Base-by-base conservation (phyloP, 37 sponge, comb jelly and placozoan genomes). In the Petrosia ficiformis region DNA sequence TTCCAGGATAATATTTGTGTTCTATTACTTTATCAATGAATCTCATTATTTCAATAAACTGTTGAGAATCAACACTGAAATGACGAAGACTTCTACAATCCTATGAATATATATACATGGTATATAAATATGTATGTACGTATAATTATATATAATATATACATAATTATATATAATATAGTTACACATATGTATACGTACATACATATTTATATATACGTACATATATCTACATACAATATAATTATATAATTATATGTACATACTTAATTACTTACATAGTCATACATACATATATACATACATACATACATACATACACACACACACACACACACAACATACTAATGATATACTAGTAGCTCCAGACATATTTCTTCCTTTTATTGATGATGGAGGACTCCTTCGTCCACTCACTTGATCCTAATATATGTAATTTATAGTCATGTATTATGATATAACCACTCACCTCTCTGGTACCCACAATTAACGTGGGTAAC, bases 21-120 rank as follows among this genome's bases (percentile, higher is more conserved):
- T 61, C 63, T 5, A 61, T 22, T 43, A 95, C 96, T 79, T 95
- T 95, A 69, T 95, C 96, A 78, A 95, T 92, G 84, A 92, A 95
- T 37, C 77, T 82, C 57, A 91, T 88, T 21, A 92, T 44, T 38
- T 92, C 68, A 11, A 81, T 70, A 38, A 29, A 68, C 52, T 89
- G 61, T 0, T 68, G 76, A 5, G 93, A 84, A 14, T 75, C 89
- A 4, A 86, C 31, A 26, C 77, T 21, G 44, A 95, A 95, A 52
- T 88, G 83, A 32, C 57, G 70, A 5, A 39, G 11, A 39, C 88
- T 36, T 11, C 66, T 88, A 31, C 96, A 85, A 66, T 95, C 73
- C 84, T 85, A 64, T 25, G 31, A 14, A 44, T 22, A 31, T 16
- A 52, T 3, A 36, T n/a, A n/a, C 57, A 68, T 63, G 29, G 57